Base-by-base conservation (phyloP, 2,888 invertebrate species). In the Theretra japonica region DNA sequence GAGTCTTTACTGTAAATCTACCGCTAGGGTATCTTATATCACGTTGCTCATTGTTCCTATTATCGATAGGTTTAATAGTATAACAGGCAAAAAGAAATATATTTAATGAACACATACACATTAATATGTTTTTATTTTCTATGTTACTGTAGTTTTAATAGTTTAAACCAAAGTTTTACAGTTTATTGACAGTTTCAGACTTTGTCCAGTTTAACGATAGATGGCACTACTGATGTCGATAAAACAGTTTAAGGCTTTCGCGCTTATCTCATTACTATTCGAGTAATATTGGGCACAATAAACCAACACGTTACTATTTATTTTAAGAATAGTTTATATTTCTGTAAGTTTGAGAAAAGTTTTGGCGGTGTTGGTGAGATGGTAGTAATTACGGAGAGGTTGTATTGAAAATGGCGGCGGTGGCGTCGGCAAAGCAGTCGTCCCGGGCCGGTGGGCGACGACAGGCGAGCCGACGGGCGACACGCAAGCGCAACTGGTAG, bases 401-500 rank as follows among this genome's bases (percentile, higher is more conserved):
- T 88, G 86, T 85, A 81, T 85, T 76, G 28, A 86, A 90, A 78
- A 89, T 89, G 88, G 90, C 89, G 88, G 87, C 79, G 75, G 75
- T 75, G 56, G 73, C 69, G 92, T 94, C 91, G 94, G 88, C 90
- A 88, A 85, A 91, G 84, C 88, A 88, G 92, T 75, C 75, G 79
- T 80, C 79, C 82, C 87, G 89, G 89, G 86, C 87, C 85, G 88
- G 84, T 86, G 86, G 82, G 83, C 77, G 73, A 69, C 79, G 85
- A 77, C 81, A 78, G 83, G 84, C 88, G 92, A 94, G 73, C 57
- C 79, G 85, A 77, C 81, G 77, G 83, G 84, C 88, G 92, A 94
- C 94, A 94, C 94, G 94, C 94, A 91, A 92, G 90, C 93, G 92
- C 89, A 86, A 86, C 93, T 94, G 94, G 93, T 94, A 94, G 93